These are phyloP conservation scores for Esperia sulphurella DNA, from an alignment of 2,888 invertebrate species.

Conservation along the genomic window DNA sequence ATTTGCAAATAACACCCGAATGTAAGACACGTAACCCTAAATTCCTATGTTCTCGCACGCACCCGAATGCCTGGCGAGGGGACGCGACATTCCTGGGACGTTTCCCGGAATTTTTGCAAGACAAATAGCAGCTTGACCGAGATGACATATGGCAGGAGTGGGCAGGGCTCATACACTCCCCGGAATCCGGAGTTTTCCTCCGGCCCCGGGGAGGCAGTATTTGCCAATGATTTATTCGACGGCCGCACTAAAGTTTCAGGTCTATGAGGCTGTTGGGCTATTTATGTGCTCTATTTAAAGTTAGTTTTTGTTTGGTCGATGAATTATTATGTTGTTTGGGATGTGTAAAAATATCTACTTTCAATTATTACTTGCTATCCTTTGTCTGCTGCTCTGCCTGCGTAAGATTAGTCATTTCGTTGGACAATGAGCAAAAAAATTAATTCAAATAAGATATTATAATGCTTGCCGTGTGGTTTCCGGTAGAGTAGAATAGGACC, in stretches of 20 bases:
- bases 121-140: slow-evolving; percentile 71
- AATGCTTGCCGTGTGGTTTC: too few species aligned
- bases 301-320: slow-evolving; percentile 24
- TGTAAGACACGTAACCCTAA: slow-evolving; percentile 29
- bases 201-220: slow-evolving; percentile 20
- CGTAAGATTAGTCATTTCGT: too few species aligned
- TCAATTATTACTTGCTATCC: too few species aligned
- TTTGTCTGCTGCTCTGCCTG: too few species aligned
- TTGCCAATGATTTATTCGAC: slow-evolving; percentile 40
- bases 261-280: slow-evolving; percentile 43
- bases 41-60: slow-evolving; percentile 29
- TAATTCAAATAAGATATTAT: too few species aligned
- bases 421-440: too few species aligned
- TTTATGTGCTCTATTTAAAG: slow-evolving; percentile 57
- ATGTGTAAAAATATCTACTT: too few species aligned
- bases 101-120: slow-evolving; percentile 71
- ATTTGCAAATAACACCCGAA: slow-evolving; percentile 10
- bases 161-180: slow-evolving; percentile 54
- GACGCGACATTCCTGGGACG: slow-evolving; percentile 60
- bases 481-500: too few species aligned
- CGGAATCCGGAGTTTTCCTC: slow-evolving; percentile 47
- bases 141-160: slow-evolving; percentile 64
- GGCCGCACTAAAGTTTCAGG: slow-evolving; percentile 24
- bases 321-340: too few species aligned
- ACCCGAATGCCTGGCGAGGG: slow-evolving; percentile 25